Evolutionary conservation across 2,888 invertebrate genomes (phyloP).

Genomic region (Hirtodrosophila duncani): DNA sequence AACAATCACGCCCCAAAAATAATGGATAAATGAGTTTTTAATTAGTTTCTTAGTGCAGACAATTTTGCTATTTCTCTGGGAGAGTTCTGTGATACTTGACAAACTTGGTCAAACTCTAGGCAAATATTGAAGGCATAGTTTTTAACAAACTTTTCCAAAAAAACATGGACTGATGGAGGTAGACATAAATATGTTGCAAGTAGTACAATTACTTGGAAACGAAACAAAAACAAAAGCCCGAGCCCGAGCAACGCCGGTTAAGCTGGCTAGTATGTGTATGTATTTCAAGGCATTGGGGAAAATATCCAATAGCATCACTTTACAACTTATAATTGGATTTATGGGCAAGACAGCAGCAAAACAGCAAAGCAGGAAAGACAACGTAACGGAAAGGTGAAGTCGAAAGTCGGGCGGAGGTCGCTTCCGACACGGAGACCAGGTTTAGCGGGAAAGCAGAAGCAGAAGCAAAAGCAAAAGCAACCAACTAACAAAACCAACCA

Average conservation of each 20-base stretch:
- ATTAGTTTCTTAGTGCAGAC: conserved; percentile 35
- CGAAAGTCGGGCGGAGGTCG: no score
- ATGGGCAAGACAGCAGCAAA: conserved; percentile 33
- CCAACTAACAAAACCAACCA: conserved; percentile 7
- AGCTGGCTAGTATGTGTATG: not conserved
- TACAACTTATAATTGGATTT: conserved; percentile 68
- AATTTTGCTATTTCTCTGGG: no score
- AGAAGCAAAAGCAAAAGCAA: conserved; percentile 17
- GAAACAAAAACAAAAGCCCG: not conserved
- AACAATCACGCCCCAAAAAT: conserved; percentile 27
- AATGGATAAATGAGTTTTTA: conserved; percentile 48
- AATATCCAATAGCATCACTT: conserved; percentile 35
- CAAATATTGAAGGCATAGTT: no score
- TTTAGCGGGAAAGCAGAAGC: no score
- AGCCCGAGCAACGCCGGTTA: no score
- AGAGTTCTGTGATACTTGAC: no score
- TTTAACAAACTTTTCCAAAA: no score
- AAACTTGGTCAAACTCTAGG: conserved; percentile 3
- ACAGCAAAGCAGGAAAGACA: not conserved
- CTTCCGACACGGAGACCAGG: no score
- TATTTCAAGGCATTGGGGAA: conserved; percentile 5
- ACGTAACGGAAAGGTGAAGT: no score
- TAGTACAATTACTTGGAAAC: conserved; percentile 8
- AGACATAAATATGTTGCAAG: no score
- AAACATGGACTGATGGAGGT: no score